These are phyloP conservation scores for Varecia variegata DNA, from an alignment of 2,797 vertebrate species.

Conservation along the genomic window DNA sequence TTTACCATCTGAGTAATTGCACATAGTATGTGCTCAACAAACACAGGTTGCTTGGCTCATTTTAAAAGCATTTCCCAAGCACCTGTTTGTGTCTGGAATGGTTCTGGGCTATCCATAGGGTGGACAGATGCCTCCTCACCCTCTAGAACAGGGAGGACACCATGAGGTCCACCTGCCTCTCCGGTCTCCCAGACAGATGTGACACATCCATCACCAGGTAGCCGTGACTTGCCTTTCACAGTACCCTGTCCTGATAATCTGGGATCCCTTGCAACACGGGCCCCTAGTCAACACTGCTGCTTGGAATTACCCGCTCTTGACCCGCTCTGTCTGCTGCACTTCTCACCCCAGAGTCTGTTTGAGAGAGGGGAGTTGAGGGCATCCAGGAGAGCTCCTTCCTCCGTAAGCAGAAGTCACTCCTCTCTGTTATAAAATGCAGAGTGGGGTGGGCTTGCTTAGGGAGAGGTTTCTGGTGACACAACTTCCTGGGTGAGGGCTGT, in stretches of 20 bases:
- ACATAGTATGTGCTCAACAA: accelerated
- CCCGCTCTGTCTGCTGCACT: neutral
- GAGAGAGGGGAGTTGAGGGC: no score
- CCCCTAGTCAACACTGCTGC: accelerated
- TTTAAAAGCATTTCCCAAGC: neutral
- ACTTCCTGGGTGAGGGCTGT: neutral
- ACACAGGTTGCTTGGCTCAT: no score
- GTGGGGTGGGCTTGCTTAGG: neutral
- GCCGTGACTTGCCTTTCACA: neutral
- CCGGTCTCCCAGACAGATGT: neutral
- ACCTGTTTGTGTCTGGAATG: neutral
- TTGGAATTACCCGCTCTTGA: neutral
- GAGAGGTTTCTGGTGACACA: neutral
- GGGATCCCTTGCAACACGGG: neutral
- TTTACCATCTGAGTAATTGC: neutral
- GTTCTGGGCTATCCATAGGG: neutral
- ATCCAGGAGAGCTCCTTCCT: neutral
- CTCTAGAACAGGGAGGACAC: neutral
- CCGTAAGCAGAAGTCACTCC: neutral
- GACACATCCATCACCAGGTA: neutral
- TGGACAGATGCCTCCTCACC: no score
- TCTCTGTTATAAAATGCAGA: neutral
- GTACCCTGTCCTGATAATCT: neutral
- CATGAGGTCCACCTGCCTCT: no score
- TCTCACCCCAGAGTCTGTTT: neutral